Conservation (phyloP, 64 coral and sea anemone genomes). For the Hydrozoanthus tunicans region DNA sequence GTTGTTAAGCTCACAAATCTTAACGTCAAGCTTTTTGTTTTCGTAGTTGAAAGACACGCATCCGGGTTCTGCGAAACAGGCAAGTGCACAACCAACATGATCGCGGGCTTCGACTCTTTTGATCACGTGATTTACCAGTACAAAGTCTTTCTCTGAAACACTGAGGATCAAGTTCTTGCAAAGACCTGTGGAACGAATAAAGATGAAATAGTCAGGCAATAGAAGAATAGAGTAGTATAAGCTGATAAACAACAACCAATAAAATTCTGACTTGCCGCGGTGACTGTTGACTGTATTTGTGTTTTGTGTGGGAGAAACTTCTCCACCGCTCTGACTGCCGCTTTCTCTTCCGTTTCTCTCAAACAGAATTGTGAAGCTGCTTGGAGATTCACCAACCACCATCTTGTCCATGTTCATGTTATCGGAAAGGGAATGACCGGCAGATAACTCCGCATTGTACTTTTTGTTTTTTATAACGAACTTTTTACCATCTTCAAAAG, state of each 20-base stretch:
- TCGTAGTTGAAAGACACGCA: constrained; percentile 34
- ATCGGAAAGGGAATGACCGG: background rate
- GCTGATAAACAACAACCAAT: background rate
- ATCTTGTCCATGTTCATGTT: constrained; percentile 15
- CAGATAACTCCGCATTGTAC: background rate
- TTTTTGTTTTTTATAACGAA: background rate
- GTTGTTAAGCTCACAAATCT: constrained; percentile 29
- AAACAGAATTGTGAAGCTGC: background rate
- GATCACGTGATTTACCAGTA: constrained; percentile 17
- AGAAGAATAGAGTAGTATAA: background rate
- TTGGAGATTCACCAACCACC: background rate
- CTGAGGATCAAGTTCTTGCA: background rate
- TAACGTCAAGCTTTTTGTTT: background rate
- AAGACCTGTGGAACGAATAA: background rate
- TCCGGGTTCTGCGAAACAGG: background rate
- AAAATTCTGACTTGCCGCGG: background rate
- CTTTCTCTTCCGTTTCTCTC: background rate
- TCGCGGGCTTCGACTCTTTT: background rate
- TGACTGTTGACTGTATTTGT: background rate
- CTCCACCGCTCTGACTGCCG: background rate
- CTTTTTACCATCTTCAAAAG: background rate
- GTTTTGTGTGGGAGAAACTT: background rate
- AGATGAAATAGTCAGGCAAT: background rate
- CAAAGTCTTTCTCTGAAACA: background rate
- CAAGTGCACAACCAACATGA: constrained; percentile 1